Percentiles rank a stretch among this genome's conserved stretches.
phyloP scores from a whole-genome alignment of 2,113 vertebrate species.

The Pluvialis apricaria region DNA sequence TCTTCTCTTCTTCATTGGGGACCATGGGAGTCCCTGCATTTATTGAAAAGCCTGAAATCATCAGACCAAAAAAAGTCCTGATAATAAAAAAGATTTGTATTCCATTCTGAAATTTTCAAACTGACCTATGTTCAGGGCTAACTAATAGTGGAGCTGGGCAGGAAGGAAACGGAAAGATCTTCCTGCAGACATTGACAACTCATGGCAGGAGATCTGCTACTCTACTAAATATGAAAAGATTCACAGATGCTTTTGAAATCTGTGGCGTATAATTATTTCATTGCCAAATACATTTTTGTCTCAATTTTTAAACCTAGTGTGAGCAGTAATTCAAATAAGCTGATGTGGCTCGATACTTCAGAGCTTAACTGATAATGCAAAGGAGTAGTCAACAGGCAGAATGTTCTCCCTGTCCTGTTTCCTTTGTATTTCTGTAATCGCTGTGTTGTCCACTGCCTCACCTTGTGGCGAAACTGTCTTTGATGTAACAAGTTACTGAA shows the following conservation, averaged over 20 bases:
- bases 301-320: background rate
- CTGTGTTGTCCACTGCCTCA: background rate
- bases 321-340: background rate
- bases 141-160: background rate
- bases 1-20: background rate
- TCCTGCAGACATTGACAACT: background rate
- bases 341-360: background rate
- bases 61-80: background rate
- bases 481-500: background rate
- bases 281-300: background rate
- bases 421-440: background rate
- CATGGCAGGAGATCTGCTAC: background rate
- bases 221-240: background rate
- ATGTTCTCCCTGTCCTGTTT: background rate
- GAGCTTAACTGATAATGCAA: background rate
- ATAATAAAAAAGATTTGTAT: background rate
- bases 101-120: background rate
- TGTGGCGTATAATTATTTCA: background rate
- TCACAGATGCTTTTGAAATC: background rate
- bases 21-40: background rate
- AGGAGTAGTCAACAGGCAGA: background rate
- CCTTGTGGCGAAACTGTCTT: background rate
- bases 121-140: background rate
- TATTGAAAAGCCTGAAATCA: background rate
- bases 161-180: background rate